phyloP scores from a whole-genome alignment of 1,140 invertebrate genomes.

The Eulimnadia texana region DNA sequence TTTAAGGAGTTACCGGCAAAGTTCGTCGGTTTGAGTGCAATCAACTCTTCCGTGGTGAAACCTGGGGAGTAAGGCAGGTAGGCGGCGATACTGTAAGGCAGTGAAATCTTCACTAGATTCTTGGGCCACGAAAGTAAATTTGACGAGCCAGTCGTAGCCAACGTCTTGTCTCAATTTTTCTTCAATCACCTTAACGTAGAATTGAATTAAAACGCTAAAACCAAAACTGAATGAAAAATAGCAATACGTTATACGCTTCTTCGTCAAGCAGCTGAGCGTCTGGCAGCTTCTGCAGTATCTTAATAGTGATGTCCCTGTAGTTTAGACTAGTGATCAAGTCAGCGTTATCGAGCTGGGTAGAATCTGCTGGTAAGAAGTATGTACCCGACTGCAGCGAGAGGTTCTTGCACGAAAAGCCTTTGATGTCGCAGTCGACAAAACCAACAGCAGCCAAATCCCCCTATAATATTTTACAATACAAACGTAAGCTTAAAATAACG shows the following conservation, averaged over 20 bases:
- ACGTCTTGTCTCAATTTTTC: slow-evolving; percentile 26
- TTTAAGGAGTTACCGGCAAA: slow-evolving; percentile 13
- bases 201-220: too few species aligned
- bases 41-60: slow-evolving; percentile 37
- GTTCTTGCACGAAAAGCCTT: slow-evolving; percentile 33
- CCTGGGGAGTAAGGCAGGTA: slow-evolving; percentile 40
- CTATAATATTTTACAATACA: slow-evolving; percentile 23
- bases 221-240: not conserved
- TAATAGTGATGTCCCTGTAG: slow-evolving; percentile 36
- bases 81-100: slow-evolving; percentile 40
- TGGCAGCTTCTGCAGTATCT: slow-evolving; percentile 39
- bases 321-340: slow-evolving; percentile 29
- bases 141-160: slow-evolving; percentile 43
- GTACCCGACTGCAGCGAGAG: slow-evolving; percentile 32
- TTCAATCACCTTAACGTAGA: slow-evolving; percentile 31
- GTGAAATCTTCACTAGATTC: slow-evolving; percentile 27
- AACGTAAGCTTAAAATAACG: not conserved
- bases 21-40: slow-evolving; percentile 12
- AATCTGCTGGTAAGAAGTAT: slow-evolving; percentile 32
- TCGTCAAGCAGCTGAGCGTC: slow-evolving; percentile 34
- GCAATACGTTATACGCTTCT: slow-evolving; percentile 33
- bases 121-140: slow-evolving; percentile 40
- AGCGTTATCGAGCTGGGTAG: slow-evolving; percentile 24
- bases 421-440: slow-evolving; percentile 31
- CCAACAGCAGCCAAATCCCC: slow-evolving; percentile 41